Conservation (phyloP, 1,140 invertebrate genomes). For the Olivierus martensii region DNA sequence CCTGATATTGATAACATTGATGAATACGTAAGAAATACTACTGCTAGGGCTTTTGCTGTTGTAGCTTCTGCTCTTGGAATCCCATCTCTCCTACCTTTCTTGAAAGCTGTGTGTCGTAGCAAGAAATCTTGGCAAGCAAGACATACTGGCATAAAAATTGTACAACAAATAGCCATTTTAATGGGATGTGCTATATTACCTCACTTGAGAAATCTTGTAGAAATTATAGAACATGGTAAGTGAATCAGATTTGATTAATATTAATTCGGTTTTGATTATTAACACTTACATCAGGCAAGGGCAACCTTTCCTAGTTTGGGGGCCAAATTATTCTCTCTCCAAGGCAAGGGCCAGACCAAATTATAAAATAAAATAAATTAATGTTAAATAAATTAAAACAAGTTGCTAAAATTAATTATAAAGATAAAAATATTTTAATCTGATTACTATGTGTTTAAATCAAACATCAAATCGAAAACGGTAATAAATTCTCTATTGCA, state of each 20-base stretch:
- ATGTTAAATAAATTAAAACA: too few species aligned
- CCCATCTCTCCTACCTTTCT: constrained; percentile 90
- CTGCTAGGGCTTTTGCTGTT: constrained; percentile 96
- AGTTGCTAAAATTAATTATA: too few species aligned
- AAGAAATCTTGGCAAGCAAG: constrained; percentile 99
- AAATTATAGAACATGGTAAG: constrained; percentile 96
- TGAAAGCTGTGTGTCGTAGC: constrained; percentile 97
- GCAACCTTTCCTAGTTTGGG: too few species aligned
- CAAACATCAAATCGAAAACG: too few species aligned
- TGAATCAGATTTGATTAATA: constrained; percentile 18
- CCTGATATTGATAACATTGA: constrained; percentile 99
- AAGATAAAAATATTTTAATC: too few species aligned
- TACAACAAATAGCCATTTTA: constrained; percentile 98
- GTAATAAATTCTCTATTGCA: too few species aligned
- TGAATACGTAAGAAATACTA: constrained; percentile 98
- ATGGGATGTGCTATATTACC: constrained; percentile 99
- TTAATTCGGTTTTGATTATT: constrained; percentile 1
- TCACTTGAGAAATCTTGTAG: constrained; percentile 92
- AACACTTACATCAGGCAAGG: too few species aligned
- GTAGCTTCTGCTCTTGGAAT: constrained; percentile 98
- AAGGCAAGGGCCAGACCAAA: too few species aligned
- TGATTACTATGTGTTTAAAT: too few species aligned
- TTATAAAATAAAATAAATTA: too few species aligned
- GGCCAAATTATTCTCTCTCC: too few species aligned
- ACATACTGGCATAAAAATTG: constrained; percentile 99